These are phyloP conservation scores for Castor canadensis DNA, from an alignment of 2,113 vertebrate genomes.

Conservation along the genomic window DNA sequence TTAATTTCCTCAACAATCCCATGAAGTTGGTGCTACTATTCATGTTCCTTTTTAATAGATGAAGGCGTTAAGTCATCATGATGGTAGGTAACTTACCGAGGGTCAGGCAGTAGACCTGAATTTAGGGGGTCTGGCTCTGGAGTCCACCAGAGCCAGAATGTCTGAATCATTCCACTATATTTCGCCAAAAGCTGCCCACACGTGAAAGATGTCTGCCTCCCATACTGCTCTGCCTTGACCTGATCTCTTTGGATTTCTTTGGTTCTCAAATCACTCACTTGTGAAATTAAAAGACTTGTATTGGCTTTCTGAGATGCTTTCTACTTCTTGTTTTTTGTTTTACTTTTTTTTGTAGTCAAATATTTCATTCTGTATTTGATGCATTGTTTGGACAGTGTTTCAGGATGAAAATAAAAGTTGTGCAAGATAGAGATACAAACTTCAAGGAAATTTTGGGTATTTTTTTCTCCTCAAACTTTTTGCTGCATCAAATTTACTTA, in stretches of 20 bases:
- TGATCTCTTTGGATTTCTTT: not conserved
- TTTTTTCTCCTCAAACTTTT: not conserved
- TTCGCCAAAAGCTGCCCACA: not conserved
- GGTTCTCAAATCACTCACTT: not conserved
- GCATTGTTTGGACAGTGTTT: not conserved
- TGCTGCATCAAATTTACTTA: not conserved
- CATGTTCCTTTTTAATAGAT: not conserved
- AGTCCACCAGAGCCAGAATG: too few species aligned
- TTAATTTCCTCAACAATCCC: not conserved
- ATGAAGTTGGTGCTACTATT: not conserved
- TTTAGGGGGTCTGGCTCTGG: not conserved
- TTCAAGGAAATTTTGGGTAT: not conserved
- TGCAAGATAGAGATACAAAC: not conserved
- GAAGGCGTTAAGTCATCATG: not conserved
- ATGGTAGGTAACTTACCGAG: not conserved
- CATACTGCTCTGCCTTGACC: not conserved
- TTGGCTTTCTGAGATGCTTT: not conserved
- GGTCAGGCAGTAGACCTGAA: not conserved
- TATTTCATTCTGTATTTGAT: not conserved
- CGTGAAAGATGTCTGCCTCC: accelerated
- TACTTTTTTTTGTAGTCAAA: not conserved
- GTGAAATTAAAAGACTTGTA: not conserved
- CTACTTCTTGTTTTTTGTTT: not conserved
- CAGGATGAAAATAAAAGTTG: not conserved
- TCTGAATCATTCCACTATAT: not conserved